Conservation (phyloP, 2,113 vertebrate species). For the Tricholaema leucomelas region DNA sequence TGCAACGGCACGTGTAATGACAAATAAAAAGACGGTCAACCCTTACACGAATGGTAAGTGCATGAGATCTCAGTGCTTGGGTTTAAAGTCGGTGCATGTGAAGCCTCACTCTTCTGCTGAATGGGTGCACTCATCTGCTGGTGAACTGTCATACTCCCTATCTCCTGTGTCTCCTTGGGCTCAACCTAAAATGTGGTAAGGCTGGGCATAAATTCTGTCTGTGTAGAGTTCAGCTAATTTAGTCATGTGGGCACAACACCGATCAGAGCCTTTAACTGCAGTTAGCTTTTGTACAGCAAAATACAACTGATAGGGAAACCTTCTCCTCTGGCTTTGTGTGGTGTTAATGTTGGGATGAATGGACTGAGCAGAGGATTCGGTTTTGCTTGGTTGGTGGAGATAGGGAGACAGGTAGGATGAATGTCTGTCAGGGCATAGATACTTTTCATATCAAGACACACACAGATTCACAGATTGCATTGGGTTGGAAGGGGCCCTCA, state of each 20-base stretch:
- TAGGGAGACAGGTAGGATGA: neutral
- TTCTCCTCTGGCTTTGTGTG: neutral
- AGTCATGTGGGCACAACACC: neutral
- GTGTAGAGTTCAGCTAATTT: neutral
- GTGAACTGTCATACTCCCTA: neutral
- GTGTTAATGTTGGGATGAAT: too few relatives aligned
- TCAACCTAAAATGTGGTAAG: fast-evolving
- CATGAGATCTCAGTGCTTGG: neutral
- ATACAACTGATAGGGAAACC: fast-evolving
- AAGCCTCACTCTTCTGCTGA: neutral
- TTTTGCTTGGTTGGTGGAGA: neutral
- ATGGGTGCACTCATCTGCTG: neutral
- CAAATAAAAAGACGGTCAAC: constrained; percentile 97
- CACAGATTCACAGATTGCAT: too few relatives aligned
- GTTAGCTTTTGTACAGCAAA: neutral
- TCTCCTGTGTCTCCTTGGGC: neutral
- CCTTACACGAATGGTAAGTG: constrained; percentile 96
- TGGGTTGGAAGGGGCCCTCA: too few relatives aligned
- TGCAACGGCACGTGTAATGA: constrained; percentile 97
- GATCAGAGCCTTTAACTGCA: fast-evolving
- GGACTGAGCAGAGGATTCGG: neutral
- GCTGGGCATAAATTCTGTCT: fast-evolving
- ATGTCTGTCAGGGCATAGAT: neutral
- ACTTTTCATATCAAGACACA: neutral
- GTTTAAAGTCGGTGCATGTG: neutral